Conservation (phyloP, 2,888 invertebrate genomes). For the Apocheima hispidaria region DNA sequence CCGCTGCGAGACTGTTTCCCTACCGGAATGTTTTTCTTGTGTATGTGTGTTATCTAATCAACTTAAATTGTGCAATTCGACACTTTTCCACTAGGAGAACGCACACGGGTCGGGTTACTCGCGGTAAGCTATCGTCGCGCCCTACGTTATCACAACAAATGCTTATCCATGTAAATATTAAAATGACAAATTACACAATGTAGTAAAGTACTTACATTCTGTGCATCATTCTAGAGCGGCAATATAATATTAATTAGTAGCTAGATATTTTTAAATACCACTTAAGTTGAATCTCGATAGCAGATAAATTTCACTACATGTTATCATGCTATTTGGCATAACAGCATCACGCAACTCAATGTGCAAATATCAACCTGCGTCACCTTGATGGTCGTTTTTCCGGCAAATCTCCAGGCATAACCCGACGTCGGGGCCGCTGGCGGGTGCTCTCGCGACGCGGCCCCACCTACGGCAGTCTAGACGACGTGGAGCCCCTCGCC, state of each 20-base stretch:
- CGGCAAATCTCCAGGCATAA: constrained; percentile 74
- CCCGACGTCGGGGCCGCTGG: constrained; percentile 81
- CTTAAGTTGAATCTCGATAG: neutral
- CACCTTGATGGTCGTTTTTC: constrained; percentile 17
- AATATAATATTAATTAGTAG: neutral
- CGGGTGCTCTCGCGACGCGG: constrained; percentile 77
- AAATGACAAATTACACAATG: neutral
- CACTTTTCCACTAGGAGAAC: no score
- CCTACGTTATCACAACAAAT: neutral
- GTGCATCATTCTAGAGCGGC: neutral
- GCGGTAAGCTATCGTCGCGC: no score
- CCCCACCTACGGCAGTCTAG: constrained; percentile 89
- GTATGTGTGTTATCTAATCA: no score
- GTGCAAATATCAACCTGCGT: neutral
- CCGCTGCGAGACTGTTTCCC: no score
- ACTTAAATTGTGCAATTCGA: no score
- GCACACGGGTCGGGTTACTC: no score
- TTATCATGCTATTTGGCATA: neutral
- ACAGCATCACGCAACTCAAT: neutral
- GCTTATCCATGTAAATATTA: neutral
- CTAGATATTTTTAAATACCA: neutral
- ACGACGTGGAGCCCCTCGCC: constrained; percentile 68
- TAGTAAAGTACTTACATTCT: neutral
- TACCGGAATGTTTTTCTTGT: no score
- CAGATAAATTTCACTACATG: neutral